phyloP scores from a whole-genome alignment of 2,888 invertebrate species.

The Strigamia crassipes region DNA sequence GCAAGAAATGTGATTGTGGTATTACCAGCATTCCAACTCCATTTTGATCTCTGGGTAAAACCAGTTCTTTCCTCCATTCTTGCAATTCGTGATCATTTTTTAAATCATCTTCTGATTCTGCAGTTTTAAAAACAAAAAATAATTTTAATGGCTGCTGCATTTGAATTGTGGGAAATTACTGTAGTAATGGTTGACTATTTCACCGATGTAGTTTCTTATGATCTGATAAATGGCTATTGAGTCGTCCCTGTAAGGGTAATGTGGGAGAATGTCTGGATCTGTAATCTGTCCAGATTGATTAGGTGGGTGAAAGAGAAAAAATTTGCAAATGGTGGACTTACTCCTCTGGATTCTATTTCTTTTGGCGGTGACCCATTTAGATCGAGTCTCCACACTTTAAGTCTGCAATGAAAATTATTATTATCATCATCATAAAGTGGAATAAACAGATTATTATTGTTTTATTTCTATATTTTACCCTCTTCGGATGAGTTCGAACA shows the following conservation, averaged over 20 bases:
- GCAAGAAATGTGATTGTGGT: neutral
- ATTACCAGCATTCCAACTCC: constrained; percentile 56
- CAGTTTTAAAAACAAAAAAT: neutral
- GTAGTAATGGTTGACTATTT: constrained; percentile 59
- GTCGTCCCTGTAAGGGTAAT: constrained; percentile 62
- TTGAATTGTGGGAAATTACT: constrained; percentile 55
- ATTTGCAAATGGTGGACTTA: constrained; percentile 49
- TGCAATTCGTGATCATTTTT: constrained; percentile 54
- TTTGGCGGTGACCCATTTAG: constrained; percentile 58
- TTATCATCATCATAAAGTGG: too few relatives aligned
- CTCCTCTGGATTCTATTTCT: constrained; percentile 58
- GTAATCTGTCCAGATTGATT: constrained; percentile 53
- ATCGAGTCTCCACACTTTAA: constrained; percentile 52
- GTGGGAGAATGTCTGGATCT: constrained; percentile 58
- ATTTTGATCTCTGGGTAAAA: constrained; percentile 53
- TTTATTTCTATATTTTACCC: constrained; percentile 54
- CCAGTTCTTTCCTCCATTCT: constrained; percentile 58
- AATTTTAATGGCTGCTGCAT: neutral
- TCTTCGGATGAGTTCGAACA: constrained; percentile 60
- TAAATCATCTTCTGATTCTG: constrained; percentile 54
- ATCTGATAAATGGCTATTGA: constrained; percentile 59
- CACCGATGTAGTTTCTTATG: constrained; percentile 59
- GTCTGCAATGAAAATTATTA: constrained; percentile 47
- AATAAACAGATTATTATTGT: too few relatives aligned
- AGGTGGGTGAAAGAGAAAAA: too few relatives aligned